Conservation (phyloP, 2,888 invertebrate genomes). For the Amphipyra tragopoginis region DNA sequence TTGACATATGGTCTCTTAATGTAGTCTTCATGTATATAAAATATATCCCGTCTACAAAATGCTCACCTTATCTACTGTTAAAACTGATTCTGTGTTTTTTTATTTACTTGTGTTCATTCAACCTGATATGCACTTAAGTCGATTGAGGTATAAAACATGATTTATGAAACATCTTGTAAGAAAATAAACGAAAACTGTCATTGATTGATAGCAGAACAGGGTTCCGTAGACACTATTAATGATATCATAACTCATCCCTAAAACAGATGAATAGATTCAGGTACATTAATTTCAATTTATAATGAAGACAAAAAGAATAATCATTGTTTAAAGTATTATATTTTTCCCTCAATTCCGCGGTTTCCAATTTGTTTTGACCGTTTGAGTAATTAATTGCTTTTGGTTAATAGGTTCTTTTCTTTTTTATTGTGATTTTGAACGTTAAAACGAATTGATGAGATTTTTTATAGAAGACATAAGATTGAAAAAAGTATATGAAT, state of each 20-base stretch:
- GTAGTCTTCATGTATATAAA: too few relatives aligned
- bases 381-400: conserved; percentile 23
- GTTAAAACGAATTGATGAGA: neutral
- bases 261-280: conserved; percentile 53
- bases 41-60: too few relatives aligned
- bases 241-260: conserved; percentile 52
- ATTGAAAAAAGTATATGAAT: too few relatives aligned
- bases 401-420: conserved; percentile 4
- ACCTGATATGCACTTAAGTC: conserved; percentile 15
- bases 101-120: neutral
- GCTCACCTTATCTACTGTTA: too few relatives aligned
- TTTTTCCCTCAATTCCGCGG: conserved; percentile 3
- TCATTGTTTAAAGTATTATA: conserved; percentile 1
- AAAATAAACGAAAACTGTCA: conserved; percentile 34
- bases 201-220: conserved; percentile 60
- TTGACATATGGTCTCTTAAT: too few relatives aligned
- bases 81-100: neutral
- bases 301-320: conserved; percentile 10
- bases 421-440: neutral
- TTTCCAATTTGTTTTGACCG: conserved; percentile 13
- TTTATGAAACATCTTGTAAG: conserved; percentile 20
- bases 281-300: conserved; percentile 59
- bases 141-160: conserved; percentile 23
- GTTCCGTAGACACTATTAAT: conserved; percentile 24
- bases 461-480: too few relatives aligned